Evolutionary conservation across 2,797 vertebrate genomes (phyloP), one percentile per base, ranked within the genome.

Genomic region (Nyctibius grandis): DNA sequence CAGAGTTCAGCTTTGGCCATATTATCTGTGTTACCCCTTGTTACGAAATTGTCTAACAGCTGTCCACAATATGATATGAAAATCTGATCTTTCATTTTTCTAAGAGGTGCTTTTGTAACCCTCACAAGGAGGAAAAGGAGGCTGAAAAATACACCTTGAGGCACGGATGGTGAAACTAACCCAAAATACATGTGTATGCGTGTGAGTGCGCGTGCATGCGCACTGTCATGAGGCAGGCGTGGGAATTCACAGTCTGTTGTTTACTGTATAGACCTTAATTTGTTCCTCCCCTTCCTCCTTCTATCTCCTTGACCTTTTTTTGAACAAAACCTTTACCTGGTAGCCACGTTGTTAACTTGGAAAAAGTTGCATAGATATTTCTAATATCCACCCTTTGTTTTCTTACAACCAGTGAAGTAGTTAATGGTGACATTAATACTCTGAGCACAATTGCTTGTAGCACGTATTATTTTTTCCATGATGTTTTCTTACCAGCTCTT

Each of bases 171-270:
- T 36, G 65, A 69, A 69, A 68, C 11, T 38, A 69, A 60, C 31
- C 11, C 45, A n/a, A 89, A 76, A 40, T 44, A 63, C 1, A 3
- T 21, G 38, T 11, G 33, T 12, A 5, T 15, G 25, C 0, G 1
- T 1, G 2, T 6, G 20, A 0, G 2, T 33, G 4, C 12, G 26
- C n/a, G n/a, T n/a, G n/a, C n/a, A n/a, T 7, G 16, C 5, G 3
- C 9, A 2, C 22, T 38, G 44, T 44, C 53, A 38, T 7, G 47
- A 83, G 38, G 29, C 54, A 89, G 73, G 53, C 45, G 40, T 76
- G 82, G 63, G 74, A 85, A 59, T 60, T 68, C 20, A 42, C 68
- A 76, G 14, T 54, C 74, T 73, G 59, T 29, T 59, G 12, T 72
- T 86, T 86, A 82, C 26, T 33, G 22, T 36, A 33, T 14, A 56